Evolutionary conservation across 2,888 invertebrate species (phyloP).

Genomic region (Esperia sulphurella): DNA sequence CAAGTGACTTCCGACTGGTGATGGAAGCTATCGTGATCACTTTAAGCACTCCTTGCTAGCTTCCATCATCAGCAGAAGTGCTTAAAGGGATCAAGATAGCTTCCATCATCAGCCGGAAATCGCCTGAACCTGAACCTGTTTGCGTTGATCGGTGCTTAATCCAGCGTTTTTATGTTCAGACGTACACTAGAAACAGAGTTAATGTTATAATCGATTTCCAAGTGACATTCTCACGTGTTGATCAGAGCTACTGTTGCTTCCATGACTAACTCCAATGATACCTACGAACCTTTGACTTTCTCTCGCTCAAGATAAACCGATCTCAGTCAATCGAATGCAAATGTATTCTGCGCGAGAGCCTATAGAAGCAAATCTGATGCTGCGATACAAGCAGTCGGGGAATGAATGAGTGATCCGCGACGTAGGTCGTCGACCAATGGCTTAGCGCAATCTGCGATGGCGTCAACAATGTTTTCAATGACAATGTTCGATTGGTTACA

Average conservation of each 20-base stretch:
- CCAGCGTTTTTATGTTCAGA: too few relatives aligned
- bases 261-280: slow-evolving; percentile 3
- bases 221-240: neutral
- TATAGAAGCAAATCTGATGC: neutral
- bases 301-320: slow-evolving; percentile 1
- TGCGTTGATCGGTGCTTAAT: too few relatives aligned
- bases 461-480: slow-evolving; percentile 8
- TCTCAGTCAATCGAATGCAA: slow-evolving; percentile 12
- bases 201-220: neutral
- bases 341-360: slow-evolving; percentile 6
- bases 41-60: too few relatives aligned
- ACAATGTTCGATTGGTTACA: slow-evolving; percentile 11
- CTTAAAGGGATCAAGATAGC: too few relatives aligned
- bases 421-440: slow-evolving; percentile 7
- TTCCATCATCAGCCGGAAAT: too few relatives aligned
- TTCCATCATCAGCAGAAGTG: too few relatives aligned
- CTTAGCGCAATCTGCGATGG: slow-evolving; percentile 5
- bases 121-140: too few relatives aligned
- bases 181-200: too few relatives aligned
- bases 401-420: slow-evolving; percentile 2
- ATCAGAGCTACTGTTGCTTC: neutral
- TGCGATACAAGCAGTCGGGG: neutral
- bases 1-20: too few relatives aligned
- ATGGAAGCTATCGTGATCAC: too few relatives aligned
- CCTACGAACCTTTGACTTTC: slow-evolving; percentile 5